Evolutionary conservation across 2,888 invertebrate species (phyloP), one percentile per base, ranked within the genome.

Genomic region (Hydrotaea cyrtoneurina): DNA sequence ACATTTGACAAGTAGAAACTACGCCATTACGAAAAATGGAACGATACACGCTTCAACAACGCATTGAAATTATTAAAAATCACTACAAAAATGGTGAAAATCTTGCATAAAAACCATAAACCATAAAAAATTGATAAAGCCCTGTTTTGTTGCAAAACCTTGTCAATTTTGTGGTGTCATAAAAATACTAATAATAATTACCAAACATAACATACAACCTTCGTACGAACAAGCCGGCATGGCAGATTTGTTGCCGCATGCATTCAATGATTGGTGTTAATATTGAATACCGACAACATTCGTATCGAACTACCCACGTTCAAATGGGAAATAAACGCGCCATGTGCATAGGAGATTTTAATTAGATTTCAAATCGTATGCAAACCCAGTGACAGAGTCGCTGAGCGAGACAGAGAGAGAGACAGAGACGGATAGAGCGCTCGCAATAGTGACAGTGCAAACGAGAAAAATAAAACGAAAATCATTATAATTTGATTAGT

Each of bases 331-430:
- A n/a, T 43, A 19, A 59, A 19, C 7, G 19, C 19, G 23, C 36
- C 62, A 19, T 53, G n/a, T 66, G 36, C 39, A 53, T 78, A 39
- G n/a, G n/a, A n/a, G 64, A 66, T 79, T 79, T 79, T 85, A 85
- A 85, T 85, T 85, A 81, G 81, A 76, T 79, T 69, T 69, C 78
- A 43, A 64, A 53, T 74, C 71, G n/a, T n/a, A 50, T 83, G 77
- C 78, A 83, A 19, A 11, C 15, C 31, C n/a, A 36, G 31, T n/a
- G n/a, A n/a, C n/a, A n/a, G n/a, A 26, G 23, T n/a, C n/a, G n/a
- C n/a, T 19, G 26, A 59, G 17, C n/a, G 31, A 62, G 19, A 59
- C 31, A 31, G 31, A 15, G 17, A 59, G 55, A 59, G 26, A 31
- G 31, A 31, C 31, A 31, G 31, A 31, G 31, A 31, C 2, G n/a